Evolutionary conservation across 2,113 vertebrate species (phyloP), one percentile per base, ranked within the genome.

Genomic region (Speoplatyrhinus poulsoni): DNA sequence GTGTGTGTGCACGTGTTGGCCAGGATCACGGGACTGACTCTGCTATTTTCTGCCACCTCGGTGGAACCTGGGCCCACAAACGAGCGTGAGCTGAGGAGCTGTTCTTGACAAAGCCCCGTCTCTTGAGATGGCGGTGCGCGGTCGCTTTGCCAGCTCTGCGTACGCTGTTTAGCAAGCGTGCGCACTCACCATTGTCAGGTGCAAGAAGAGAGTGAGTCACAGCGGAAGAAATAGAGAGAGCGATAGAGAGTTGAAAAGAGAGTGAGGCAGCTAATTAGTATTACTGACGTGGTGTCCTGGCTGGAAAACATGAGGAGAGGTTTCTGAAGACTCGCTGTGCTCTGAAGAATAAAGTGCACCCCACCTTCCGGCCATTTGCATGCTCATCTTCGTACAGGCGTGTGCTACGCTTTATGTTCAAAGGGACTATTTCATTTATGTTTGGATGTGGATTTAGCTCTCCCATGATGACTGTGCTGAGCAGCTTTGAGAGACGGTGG

Each of bases 381-480:
- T 15, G 41, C n/a, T 46, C 12, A 32, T 9, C 1, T 32, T 62
- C 58, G 55, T 62, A 46, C 8, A 32, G 12, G 59, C 15, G 59
- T 9, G 19, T 26, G 19, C 26, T 6, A 6, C 12, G 1, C 54
- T 46, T 48, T 47, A 36, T 13, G 68, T 82, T 81, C 75, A 87
- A 88, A 87, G 80, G 69, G 80, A 70, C 58, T 41, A 72, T 69
- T 72, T 69, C 79, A 69, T 80, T 87, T 77, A 76, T 84, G 32
- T 82, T 82, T 82, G 81, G 70, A 88, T 84, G 83, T 65, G 13
- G 70, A 81, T 85, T 89, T 87, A 87, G 85, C 62, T 16, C 68
- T 76, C 72, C 79, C 85, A 82, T 80, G 76, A 93, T 90, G 91
- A 85, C 83, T 83, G 75, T 77, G 70, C 78, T 41, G 70, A 47